Percentiles rank a stretch among this genome's conserved stretches.
phyloP scores from a whole-genome alignment of 2,888 invertebrate genomes.

The Megaustenia siamemsis region DNA sequence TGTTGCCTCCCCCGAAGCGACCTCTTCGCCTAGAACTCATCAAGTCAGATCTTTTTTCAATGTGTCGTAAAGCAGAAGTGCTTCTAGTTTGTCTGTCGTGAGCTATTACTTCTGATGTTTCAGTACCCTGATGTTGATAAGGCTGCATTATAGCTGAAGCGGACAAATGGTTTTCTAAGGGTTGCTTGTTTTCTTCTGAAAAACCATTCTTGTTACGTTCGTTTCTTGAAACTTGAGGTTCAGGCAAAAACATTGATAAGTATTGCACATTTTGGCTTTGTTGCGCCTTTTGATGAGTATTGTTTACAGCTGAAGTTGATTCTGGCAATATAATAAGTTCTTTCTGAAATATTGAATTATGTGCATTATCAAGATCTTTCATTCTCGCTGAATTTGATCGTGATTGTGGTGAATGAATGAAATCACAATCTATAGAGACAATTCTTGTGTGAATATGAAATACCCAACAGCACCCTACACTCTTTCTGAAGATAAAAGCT shows the following conservation, averaged over 20 bases:
- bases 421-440: background rate
- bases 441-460: no score
- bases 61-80: background rate
- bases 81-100: background rate
- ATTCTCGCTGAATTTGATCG: background rate
- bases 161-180: background rate
- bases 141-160: background rate
- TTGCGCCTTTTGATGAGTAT: background rate
- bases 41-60: background rate
- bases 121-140: background rate
- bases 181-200: background rate
- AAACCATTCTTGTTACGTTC: background rate
- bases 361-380: background rate
- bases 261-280: background rate
- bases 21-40: background rate
- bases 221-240: background rate
- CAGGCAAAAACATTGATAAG: no score
- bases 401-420: background rate
- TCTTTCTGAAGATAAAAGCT: background rate
- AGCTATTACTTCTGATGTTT: background rate
- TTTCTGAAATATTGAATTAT: background rate
- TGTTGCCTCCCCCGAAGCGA: background rate
- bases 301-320: background rate
- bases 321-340: background rate
- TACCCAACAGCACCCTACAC: no score